These are phyloP conservation scores for Enteromius unitaeniatus DNA, from an alignment of 2,797 vertebrate genomes.

Conservation along the genomic window DNA sequence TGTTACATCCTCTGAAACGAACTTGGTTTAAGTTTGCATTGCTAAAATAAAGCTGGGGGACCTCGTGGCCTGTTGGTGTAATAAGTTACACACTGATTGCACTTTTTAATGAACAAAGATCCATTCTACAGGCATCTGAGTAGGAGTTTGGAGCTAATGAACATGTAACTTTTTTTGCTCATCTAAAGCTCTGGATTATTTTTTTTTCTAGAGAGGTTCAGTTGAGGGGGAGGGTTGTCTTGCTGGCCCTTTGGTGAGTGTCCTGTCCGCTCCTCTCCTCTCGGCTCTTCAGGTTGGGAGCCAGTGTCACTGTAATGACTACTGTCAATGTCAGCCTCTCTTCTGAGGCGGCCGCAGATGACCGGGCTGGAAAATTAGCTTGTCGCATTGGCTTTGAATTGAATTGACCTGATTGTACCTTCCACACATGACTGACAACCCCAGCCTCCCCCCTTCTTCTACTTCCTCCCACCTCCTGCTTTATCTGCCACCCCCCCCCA, in stretches of 20 bases:
- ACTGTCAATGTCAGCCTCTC: slow-evolving; percentile 66
- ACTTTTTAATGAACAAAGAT: slow-evolving; percentile 7
- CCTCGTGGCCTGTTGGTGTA: not conserved
- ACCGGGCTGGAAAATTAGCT: slow-evolving; percentile 82
- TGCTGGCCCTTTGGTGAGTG: slow-evolving; percentile 45
- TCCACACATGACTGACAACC: slow-evolving; percentile 65
- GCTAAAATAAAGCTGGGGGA: slow-evolving; percentile 11
- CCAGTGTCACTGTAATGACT: slow-evolving; percentile 70
- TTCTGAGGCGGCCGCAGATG: slow-evolving; percentile 72
- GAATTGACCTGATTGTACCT: slow-evolving; percentile 83
- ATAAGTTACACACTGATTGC: not conserved
- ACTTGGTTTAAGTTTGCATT: slow-evolving; percentile 17
- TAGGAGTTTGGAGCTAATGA: slow-evolving; percentile 16
- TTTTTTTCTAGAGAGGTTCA: not conserved
- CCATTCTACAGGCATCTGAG: not conserved
- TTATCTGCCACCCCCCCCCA: slow-evolving; percentile 38
- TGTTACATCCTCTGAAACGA: not conserved
- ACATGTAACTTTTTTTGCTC: slow-evolving; percentile 47
- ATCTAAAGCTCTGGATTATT: slow-evolving; percentile 38
- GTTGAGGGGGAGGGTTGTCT: slow-evolving; percentile 26
- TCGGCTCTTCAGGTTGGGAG: slow-evolving; percentile 57
- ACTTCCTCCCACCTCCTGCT: slow-evolving; percentile 4
- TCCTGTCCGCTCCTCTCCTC: slow-evolving; percentile 58
- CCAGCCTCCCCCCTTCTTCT: not conserved
- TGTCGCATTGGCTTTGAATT: slow-evolving; percentile 82